Evolutionary conservation across 1,140 invertebrate genomes (phyloP), one percentile per base, ranked within the genome.

Genomic region (Dreissena polymorpha): DNA sequence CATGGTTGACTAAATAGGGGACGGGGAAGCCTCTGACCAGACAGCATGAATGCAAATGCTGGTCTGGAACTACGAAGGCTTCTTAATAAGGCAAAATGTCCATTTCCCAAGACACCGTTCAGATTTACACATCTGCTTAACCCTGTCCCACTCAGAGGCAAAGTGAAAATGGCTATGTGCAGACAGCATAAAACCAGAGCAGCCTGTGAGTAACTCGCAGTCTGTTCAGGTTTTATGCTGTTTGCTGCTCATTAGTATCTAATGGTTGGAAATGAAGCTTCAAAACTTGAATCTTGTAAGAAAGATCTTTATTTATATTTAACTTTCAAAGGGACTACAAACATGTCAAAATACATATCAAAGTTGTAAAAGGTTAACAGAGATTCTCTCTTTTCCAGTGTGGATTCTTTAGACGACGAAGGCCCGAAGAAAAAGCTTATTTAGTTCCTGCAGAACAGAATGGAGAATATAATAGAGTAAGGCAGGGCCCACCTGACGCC

Each of bases 351-450:
- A n/a, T n/a, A n/a, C n/a, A n/a, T n/a, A n/a, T n/a, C n/a, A n/a
- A n/a, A n/a, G 18, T 55, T 55, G 53, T 55, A 18, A 12, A 12
- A 12, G 53, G 18, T 12, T 18, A 55, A 55, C 18, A 55, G 10
- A 13, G 50, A 21, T 72, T 83, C 65, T 73, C 29, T 81, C 53
- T 71, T 70, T 89, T 87, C 76, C 84, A 90, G 89, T 90, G 89
- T 86, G 89, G 89, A 76, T 90, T 90, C 73, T 90, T 90, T 85
- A 88, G 89, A 64, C 79, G 89, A 49, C 64, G 84, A 74, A 85
- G 87, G 75, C 89, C 85, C 50, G 86, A 86, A 64, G 85, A 88
- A 29, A 69, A 74, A 27, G 79, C 79, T 0, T 82, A 51, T 49
- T 63, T 82, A 16, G 63, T 63, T 13, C 71, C 79, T 64, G 70